These are phyloP conservation scores for Homarus americanus DNA, from an alignment of 1,140 invertebrate species.

Conservation along the genomic window DNA sequence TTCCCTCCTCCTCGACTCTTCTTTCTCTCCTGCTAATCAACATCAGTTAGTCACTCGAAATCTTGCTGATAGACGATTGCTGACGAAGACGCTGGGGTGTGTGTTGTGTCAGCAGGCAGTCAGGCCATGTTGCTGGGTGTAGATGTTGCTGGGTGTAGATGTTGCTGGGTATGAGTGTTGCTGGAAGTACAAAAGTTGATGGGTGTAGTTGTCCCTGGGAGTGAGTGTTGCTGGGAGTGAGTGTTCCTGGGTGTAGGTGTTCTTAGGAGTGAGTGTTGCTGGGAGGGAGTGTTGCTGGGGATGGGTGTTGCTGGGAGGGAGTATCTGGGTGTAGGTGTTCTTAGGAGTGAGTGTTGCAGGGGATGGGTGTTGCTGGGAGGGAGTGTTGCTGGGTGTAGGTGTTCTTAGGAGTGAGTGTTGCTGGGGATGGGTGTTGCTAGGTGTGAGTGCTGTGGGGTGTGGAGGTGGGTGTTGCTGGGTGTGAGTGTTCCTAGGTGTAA, in stretches of 20 bases:
- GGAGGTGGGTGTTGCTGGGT: no score
- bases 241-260: no score
- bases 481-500: background rate
- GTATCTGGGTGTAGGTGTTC: background rate
- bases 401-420: background rate
- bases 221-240: background rate
- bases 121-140: background rate
- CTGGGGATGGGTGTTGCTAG: no score
- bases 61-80: background rate
- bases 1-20: no score
- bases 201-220: no score
- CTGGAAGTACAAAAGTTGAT: no score
- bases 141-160: background rate
- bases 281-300: no score
- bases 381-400: background rate
- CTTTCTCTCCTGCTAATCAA: background rate
- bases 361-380: background rate
- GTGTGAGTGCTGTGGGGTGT: no score
- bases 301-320: background rate
- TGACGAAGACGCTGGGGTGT: background rate
- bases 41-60: background rate
- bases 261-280: no score
- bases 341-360: background rate
- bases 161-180: no score
- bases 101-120: background rate